Evolutionary conservation across 1,140 invertebrate species (phyloP), one percentile per base, ranked within the genome.

Genomic region (Sarcophaga peregrina): DNA sequence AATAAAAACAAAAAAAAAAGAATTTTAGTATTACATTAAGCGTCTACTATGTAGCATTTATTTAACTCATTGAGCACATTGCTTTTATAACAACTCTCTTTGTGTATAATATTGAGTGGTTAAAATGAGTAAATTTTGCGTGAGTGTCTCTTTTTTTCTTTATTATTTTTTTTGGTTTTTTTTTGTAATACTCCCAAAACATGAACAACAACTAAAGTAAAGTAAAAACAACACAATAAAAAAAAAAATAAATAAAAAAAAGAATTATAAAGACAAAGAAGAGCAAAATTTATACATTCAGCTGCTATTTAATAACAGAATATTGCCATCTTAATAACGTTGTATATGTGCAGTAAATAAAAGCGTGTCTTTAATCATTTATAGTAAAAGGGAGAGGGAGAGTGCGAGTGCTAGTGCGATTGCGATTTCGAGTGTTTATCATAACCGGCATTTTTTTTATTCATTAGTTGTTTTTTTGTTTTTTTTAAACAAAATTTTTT

Each of bases 391-490:
- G 37, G 74, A 47, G 74, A 48, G 75, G 17, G 75, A 50, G 74
- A 47, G 45, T n/a, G n/a, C 15, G n/a, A 15, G 62, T 68, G 17
- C 62, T 78, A 17, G 58, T 62, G 58, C 58, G n/a, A n/a, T n/a
- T n/a, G n/a, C n/a, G n/a, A n/a, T n/a, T n/a, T n/a, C n/a, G 20
- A 25, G 17, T 72, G 62, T 45, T 74, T 74, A 52, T 47, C 75
- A 17, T 47, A 78, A 78, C 75, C 75, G 75, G 75, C 75, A 25
- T 78, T 78, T 78, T 78, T 78, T 78, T 20, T 37, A 37, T 37
- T 45, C 73, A 74, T 78, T 78, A 48, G 25, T 17, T 48, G 45
- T 74, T 52, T 15, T 78, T 50, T n/a, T 78, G 48, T 11, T 20
- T 48, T 46, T 48, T 37, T 76, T 76, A 48, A 50, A 52, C 47